Evolutionary conservation across 2,797 vertebrate genomes (phyloP).

Genomic region (Sebastiscus albofasciatus): DNA sequence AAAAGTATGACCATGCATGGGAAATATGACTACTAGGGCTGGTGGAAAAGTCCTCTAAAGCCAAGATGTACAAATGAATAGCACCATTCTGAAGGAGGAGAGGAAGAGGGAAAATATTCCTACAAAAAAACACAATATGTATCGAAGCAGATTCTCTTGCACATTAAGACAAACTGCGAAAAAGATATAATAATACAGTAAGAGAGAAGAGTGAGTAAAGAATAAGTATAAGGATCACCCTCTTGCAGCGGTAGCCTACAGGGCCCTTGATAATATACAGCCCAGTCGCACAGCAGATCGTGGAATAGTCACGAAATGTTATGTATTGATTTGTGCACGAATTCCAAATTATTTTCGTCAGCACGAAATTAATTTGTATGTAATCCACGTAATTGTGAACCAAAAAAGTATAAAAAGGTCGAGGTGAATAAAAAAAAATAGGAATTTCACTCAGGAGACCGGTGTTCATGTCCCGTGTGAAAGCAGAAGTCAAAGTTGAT

Average conservation of each 20-base stretch:
- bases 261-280: neutral
- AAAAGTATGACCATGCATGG: constrained; percentile 18
- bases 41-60: constrained; percentile 16
- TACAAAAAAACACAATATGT: neutral
- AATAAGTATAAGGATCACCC: neutral
- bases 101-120: neutral
- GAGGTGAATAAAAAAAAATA: fast-evolving
- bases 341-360: too few species aligned
- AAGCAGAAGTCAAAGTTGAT: too few species aligned
- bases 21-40: constrained; percentile 24
- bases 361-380: too few species aligned
- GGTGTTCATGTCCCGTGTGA: too few species aligned
- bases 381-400: too few species aligned
- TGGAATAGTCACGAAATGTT: too few species aligned
- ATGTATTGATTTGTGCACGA: too few species aligned
- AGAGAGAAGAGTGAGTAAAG: neutral
- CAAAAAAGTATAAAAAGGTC: too few species aligned
- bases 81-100: neutral
- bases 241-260: neutral
- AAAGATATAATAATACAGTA: neutral
- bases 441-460: too few species aligned
- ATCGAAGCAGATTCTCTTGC: neutral
- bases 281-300: fast-evolving
- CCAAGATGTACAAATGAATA: constrained; percentile 19
- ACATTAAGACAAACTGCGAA: neutral